Base-by-base conservation (phyloP, 1,140 invertebrate species). In the Mya arenaria region DNA sequence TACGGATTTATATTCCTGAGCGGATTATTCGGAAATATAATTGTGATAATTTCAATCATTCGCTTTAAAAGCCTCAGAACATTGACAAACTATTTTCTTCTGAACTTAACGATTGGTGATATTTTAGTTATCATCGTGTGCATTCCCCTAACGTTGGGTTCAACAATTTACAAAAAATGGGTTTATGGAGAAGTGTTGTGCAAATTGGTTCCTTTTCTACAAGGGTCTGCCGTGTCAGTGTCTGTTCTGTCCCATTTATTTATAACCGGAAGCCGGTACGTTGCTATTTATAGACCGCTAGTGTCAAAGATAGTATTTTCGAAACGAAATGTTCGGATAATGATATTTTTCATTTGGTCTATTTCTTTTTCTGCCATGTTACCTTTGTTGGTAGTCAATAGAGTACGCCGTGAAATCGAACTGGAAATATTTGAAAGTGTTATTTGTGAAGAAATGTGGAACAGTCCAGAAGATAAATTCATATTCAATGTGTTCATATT, bases 61-160 rank as follows among this genome's bases (percentile, higher is more conserved):
- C 72, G 78, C 32, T 83, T 90, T 56, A 80, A 85, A 25, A 78
- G 69, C 78, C 86, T 91, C 85, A 66, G 89, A 78, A 98, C 96
- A 91, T 95, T 97, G 0, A 97, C 97, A 15, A 98, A 98, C 91
- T 97, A 96, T 92, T 97, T 96, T 95, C 96, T 97, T 78, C 92
- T 96, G 32, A 96, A 95, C n/a, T 89, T 97, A 85, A 96, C 96
- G 0, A 87, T 97, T 3, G 96, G 96, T 0, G 97, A 97, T 89
- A 92, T 97, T 8, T 90, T 97, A 74, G 95, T 98, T 0, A 96
- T 97, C 66, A 85, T 96, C n/a, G 96, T 95, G 19, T 95, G 95
- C 41, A 95, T 97, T 0, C 97, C 97, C 0, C 95, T 97, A 89
- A 96, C 96, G 0, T 95, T 95, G 3, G 95, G 95, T 0, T 94